These are phyloP conservation scores for Phoebastria nigripes DNA, from an alignment of 2,797 vertebrate species.

Conservation along the genomic window DNA sequence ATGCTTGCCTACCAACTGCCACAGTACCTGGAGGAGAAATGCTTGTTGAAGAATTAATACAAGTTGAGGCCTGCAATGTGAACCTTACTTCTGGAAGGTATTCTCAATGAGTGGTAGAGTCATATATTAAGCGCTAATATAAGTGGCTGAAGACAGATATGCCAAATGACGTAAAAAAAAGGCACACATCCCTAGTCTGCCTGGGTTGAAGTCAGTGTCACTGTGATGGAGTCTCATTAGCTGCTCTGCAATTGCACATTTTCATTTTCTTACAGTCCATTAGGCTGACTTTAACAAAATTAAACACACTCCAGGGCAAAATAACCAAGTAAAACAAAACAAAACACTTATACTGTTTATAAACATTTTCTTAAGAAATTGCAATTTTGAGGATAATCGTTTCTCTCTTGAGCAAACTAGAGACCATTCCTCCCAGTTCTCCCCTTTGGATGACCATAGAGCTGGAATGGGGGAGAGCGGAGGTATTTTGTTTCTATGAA, in stretches of 20 bases:
- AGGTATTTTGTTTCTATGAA: not conserved
- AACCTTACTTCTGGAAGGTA: not conserved
- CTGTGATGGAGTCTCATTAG: not conserved
- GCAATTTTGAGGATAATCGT: not conserved
- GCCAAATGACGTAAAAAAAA: not conserved
- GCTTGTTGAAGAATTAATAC: not conserved
- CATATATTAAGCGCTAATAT: fast-evolving
- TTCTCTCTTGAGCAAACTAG: not conserved
- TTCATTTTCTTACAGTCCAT: not conserved
- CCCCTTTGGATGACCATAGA: not conserved
- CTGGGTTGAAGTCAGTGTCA: not conserved
- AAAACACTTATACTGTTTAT: not conserved
- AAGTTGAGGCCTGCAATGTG: not conserved
- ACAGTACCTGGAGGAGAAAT: not conserved
- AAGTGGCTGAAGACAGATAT: not conserved
- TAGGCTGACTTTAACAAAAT: constrained; percentile 11
- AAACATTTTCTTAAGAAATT: not conserved
- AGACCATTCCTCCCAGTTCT: not conserved
- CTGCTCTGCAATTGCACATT: not conserved
- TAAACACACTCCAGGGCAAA: not conserved
- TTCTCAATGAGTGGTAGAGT: not conserved
- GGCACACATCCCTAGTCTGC: not conserved
- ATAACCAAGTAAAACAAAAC: not conserved
- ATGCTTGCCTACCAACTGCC: not conserved
- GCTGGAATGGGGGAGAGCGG: not conserved